Percentiles rank a stretch among this genome's conserved stretches.
These are phyloP conservation scores for Rhagologus leucostigma DNA, from an alignment of 2,113 vertebrate genomes.

Conservation along the genomic window DNA sequence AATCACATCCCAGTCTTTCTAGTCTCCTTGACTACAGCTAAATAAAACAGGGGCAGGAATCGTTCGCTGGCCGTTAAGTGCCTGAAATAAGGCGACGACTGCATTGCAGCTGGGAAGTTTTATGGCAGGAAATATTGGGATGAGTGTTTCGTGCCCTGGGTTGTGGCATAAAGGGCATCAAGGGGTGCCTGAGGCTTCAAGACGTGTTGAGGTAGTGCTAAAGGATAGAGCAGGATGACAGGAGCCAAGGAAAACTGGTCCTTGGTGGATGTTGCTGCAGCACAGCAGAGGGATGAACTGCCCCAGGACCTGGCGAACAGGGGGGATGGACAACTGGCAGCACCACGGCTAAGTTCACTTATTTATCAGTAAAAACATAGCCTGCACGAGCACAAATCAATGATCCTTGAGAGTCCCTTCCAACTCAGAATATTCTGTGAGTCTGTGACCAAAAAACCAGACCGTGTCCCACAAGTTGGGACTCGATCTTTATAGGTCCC, in stretches of 20 bases:
- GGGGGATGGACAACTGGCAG: not conserved
- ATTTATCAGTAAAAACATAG: not conserved
- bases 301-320: not conserved
- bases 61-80: not conserved
- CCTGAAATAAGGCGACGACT: not conserved
- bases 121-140: not conserved
- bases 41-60: conserved; percentile 53
- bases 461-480: fast-evolving
- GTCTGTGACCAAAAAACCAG: not conserved
- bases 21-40: conserved; percentile 61
- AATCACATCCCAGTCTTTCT: conserved; percentile 7
- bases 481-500: fast-evolving
- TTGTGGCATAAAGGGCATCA: not conserved
- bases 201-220: fast-evolving
- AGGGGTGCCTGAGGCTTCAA: not conserved
- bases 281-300: not conserved
- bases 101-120: not conserved
- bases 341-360: not conserved
- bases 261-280: not conserved
- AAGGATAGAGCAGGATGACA: not conserved
- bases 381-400: not conserved
- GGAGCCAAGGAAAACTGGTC: not conserved
- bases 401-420: too few species aligned
- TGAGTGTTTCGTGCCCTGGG: not conserved
- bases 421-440: too few species aligned